Evolutionary conservation across 2,888 invertebrate genomes (phyloP), one percentile per base, ranked within the genome.

Genomic region (Thera obeliscata): DNA sequence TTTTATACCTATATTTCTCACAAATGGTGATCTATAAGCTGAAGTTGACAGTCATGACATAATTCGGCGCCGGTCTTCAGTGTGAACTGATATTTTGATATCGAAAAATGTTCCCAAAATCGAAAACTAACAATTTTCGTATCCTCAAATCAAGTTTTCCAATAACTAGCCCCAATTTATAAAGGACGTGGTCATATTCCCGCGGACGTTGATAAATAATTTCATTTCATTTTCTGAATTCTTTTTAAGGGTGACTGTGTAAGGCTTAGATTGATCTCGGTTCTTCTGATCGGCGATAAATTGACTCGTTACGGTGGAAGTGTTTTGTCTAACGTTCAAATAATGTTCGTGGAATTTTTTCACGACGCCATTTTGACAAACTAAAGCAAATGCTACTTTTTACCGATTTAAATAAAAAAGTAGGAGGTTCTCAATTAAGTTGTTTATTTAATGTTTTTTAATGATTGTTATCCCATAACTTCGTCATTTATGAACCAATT

Each of bases 171-270:
- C 71, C 73, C 84, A 80, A 86, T 87, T 86, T 87, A 84, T 85
- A 85, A 78, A 73, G 71, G 77, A 36, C 65, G 63, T 68, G 71
- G 61, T 74, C 72, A 73, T 74, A 70, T 73, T 87, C 86, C 76
- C 75, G 78, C 66, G 72, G 88, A 88, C 88, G 81, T 88, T 88
- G 88, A 88, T 84, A 87, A 86, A 88, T 87, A 88, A 88, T 88
- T 88, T 87, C 87, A 87, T 88, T 87, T 87, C 84, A 83, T 84
- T 84, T 74, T 74, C 75, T 69, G 70, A 82, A 78, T 80, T 75
- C 81, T 68, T 71, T 78, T 74, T 75, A 74, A 73, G 73, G 73
- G 69, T 33, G 2, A 52, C 33, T 52, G 52, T 50, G 22, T 50
- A 22, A 33, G 67, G 62, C 66, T 69, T 67, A 36, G 68, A 64